Conservation (phyloP, 2,797 vertebrate species). For the Hybognathus amarus region DNA sequence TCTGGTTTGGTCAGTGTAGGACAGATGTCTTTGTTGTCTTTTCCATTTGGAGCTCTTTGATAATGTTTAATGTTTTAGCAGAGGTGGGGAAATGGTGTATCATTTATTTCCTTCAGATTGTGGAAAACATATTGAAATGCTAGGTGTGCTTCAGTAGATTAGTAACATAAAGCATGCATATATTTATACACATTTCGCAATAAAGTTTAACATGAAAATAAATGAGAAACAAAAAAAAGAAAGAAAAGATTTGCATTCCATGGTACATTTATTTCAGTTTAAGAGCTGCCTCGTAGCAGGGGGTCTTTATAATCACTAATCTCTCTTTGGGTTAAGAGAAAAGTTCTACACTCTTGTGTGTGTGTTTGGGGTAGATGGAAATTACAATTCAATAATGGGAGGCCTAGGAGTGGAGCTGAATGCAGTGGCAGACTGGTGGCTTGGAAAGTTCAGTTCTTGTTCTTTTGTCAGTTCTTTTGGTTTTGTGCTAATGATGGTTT, state of each 20-base stretch:
- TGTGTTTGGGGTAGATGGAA: constrained; percentile 36
- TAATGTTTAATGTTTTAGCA: not conserved
- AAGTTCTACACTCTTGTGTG: constrained; percentile 39
- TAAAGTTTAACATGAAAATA: not conserved
- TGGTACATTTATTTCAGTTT: constrained; percentile 56
- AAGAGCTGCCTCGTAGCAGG: constrained; percentile 55
- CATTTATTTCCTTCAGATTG: not conserved
- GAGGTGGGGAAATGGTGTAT: not conserved
- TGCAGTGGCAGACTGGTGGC: constrained; percentile 55
- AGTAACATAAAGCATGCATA: not conserved
- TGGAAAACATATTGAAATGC: not conserved
- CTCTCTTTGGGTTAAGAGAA: constrained; percentile 55
- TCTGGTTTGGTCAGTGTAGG: not conserved
- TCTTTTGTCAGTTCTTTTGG: constrained; percentile 61
- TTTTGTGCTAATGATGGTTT: constrained; percentile 58
- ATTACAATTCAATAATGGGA: constrained; percentile 43
- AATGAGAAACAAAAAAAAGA: not conserved
- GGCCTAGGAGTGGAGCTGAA: constrained; percentile 51
- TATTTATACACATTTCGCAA: not conserved
- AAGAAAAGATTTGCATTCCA: constrained; percentile 5
- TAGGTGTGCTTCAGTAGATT: not conserved
- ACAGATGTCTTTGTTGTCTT: not conserved
- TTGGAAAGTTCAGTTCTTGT: constrained; percentile 62
- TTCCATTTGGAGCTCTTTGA: constrained; percentile 2
- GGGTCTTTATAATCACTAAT: constrained; percentile 62